These are phyloP conservation scores for Drosophila sechellia DNA, from an alignment of 1,140 invertebrate genomes.

Conservation along the genomic window DNA sequence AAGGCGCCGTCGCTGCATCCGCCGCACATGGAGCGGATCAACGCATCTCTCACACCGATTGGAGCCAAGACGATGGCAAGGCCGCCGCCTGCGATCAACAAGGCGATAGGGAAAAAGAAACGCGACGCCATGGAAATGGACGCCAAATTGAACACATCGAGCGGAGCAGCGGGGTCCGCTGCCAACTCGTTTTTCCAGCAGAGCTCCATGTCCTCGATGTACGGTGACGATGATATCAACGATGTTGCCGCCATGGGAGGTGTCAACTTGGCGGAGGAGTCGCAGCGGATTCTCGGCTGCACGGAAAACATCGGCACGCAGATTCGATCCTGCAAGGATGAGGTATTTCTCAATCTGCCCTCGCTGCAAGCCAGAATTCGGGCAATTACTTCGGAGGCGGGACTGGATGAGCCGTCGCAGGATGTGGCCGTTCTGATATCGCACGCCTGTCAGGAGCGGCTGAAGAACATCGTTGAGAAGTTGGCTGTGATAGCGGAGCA, in stretches of 20 bases:
- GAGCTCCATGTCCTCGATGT: constrained; percentile 85
- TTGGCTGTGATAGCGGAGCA: constrained; percentile 97
- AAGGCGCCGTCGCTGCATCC: constrained; percentile 57
- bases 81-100: constrained; percentile 48
- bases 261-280: constrained; percentile 98
- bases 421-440: constrained; percentile 96
- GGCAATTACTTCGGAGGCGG: constrained; percentile 90
- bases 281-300: constrained; percentile 96
- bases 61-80: constrained; percentile 56
- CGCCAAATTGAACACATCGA: constrained; percentile 80
- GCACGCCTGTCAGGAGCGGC: constrained; percentile 97
- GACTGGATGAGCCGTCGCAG: constrained; percentile 93
- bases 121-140: constrained; percentile 62
- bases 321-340: constrained; percentile 98
- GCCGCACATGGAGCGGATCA: constrained; percentile 61
- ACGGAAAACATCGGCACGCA: constrained; percentile 98
- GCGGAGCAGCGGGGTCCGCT: constrained; percentile 57
- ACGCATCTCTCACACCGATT: constrained; percentile 68
- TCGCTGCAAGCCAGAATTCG: constrained; percentile 92
- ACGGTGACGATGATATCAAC: constrained; percentile 97
- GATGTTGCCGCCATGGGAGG: constrained; percentile 99
- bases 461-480: constrained; percentile 97
- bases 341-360: constrained; percentile 93
- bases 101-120: constrained; percentile 78
- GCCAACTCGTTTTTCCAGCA: constrained; percentile 82